Base-by-base conservation (phyloP, 2,113 vertebrate genomes). In the Pelobates fuscus region DNA sequence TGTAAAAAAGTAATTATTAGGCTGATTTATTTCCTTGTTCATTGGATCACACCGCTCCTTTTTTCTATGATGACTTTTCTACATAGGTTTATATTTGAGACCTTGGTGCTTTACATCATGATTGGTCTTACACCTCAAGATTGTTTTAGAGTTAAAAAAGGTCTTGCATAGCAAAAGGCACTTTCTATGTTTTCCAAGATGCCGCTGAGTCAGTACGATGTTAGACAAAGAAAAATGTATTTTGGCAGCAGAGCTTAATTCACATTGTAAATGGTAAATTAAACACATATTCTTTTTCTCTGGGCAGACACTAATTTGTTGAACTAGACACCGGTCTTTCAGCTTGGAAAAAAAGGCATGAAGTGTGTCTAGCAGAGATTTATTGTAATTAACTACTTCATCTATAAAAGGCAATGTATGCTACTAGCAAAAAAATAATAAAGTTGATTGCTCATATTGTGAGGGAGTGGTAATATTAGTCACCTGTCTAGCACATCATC, bases 221-320 rank as follows among this genome's bases (percentile, higher is more conserved):
- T 27, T 61, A 68, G 41, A 68, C 15, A 6, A 68, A 52, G 73
- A 77, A 68, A 77, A 68, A 77, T 77, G 7, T 61, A 64, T 49
- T 60, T 29, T 77, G 73, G 73, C 73, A 77, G 65, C 64, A 49
- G 26, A 77, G 57, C 8, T 30, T 77, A 77, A 77, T 77, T 68
- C 73, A 60, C 64, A 77, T 61, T 68, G 73, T 68, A 77, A 77
- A 77, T 77, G 73, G 73, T 68, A 77, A 77, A 77, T 77, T 77
- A 77, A 77, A 60, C 55, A 25, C 73, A 68, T 52, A 72, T 72
- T 64, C 60, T 67, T 77, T 77, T 68, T 37, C 65, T 46, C 11
- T 30, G 43, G 52, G 59, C 41, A 68, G 73, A 77, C 72, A 76
- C 55, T 77, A 67, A 77, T 77, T 37, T 68, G 64, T 68, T 77